These are phyloP conservation scores for Drosophila formosana DNA, from an alignment of 2,888 invertebrate genomes.

Conservation along the genomic window DNA sequence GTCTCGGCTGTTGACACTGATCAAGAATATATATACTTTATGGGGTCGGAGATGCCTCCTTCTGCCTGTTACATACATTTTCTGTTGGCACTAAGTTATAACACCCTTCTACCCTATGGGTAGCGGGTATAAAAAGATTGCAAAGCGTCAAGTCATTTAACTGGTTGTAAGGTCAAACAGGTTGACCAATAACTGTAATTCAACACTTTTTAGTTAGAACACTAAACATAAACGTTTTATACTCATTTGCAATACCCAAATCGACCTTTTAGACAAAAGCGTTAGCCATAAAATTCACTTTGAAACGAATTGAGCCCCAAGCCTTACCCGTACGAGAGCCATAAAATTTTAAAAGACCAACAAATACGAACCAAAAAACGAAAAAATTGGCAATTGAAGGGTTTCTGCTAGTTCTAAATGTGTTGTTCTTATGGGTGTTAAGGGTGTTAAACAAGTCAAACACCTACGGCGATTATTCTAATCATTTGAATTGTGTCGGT, in stretches of 20 bases:
- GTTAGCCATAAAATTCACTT: conserved; percentile 54
- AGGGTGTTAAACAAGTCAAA: conserved; percentile 56
- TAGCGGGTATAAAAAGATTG: no score
- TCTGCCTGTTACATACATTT: no score
- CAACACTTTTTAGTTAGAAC: background rate
- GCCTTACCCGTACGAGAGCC: conserved; percentile 30
- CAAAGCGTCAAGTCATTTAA: background rate
- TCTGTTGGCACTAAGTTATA: no score
- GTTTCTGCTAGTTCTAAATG: conserved; percentile 26
- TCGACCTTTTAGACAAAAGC: conserved; percentile 31
- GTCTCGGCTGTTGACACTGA: no score
- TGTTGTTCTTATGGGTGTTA: conserved; percentile 30
- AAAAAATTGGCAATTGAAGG: conserved; percentile 37
- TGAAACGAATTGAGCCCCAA: conserved; percentile 27
- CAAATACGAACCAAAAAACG: conserved; percentile 10
- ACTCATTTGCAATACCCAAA: conserved; percentile 40
- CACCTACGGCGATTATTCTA: conserved; percentile 76
- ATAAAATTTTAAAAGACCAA: conserved; percentile 42
- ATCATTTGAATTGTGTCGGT: conserved; percentile 68
- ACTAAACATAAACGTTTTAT: conserved; percentile 1
- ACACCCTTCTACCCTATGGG: no score
- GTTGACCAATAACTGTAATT: background rate
- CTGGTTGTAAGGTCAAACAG: background rate
- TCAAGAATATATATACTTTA: no score
- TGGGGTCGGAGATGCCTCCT: no score